phyloP scores from a whole-genome alignment of 1,140 invertebrate species.

The Caenorhabditis inopinata region DNA sequence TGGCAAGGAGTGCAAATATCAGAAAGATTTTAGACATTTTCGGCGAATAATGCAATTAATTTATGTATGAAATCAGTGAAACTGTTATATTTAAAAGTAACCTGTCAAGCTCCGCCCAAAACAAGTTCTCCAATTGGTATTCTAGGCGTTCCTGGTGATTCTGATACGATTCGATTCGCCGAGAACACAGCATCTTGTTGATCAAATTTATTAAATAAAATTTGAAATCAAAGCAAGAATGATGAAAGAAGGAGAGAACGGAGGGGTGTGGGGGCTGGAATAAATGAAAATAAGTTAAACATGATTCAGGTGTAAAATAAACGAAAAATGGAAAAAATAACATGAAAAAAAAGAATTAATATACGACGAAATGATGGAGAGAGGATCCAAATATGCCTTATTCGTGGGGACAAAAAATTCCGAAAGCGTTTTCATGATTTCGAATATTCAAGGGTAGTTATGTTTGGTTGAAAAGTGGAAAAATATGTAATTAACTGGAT shows the following conservation, averaged over 20 bases:
- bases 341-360: background rate
- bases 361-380: background rate
- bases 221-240: conserved; percentile 9
- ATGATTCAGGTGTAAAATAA: background rate
- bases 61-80: background rate
- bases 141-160: background rate
- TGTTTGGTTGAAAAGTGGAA: no score
- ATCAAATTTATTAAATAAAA: conserved; percentile 26
- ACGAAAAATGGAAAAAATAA: background rate
- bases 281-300: background rate
- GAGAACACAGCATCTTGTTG: background rate
- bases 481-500: conserved; percentile 4
- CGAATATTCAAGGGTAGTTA: background rate
- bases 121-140: background rate
- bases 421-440: background rate
- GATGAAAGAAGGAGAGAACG: background rate
- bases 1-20: background rate
- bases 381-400: background rate
- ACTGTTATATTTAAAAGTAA: background rate
- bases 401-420: background rate
- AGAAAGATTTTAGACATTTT: conserved; percentile 26
- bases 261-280: background rate
- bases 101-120: background rate
- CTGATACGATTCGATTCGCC: background rate
- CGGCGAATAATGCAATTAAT: no score